These are phyloP conservation scores for Chrysolina oricalcia DNA, from an alignment of 2,888 invertebrate genomes.

Conservation along the genomic window DNA sequence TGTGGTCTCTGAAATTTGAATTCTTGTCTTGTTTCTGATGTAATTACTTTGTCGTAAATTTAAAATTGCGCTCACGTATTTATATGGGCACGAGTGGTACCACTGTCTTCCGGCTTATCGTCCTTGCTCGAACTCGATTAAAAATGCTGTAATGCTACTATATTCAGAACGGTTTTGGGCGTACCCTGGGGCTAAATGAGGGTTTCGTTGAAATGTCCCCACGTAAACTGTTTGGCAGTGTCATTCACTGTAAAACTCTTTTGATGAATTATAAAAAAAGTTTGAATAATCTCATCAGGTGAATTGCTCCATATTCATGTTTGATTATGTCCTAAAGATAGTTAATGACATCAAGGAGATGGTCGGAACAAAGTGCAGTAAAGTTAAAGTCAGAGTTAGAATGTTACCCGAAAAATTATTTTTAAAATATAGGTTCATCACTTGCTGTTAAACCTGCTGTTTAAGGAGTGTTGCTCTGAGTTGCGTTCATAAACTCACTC, in stretches of 20 bases:
- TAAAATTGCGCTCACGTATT: conserved; percentile 39
- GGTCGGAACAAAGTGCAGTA: no score
- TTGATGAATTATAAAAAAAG: no score
- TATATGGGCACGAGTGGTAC: conserved; percentile 36
- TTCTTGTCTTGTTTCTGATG: conserved; percentile 34
- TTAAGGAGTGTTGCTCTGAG: no score
- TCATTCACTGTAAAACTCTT: background rate
- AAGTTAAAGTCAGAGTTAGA: no score
- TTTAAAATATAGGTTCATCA: no score
- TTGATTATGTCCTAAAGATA: no score
- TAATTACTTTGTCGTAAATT: conserved; percentile 35
- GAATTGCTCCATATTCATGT: no score
- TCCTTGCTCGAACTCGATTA: conserved; percentile 2
- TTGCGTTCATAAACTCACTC: no score
- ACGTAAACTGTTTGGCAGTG: background rate
- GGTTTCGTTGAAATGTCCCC: background rate
- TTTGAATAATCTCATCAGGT: no score
- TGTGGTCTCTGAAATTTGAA: conserved; percentile 22
- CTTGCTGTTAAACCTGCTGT: no score
- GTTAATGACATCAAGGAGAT: no score
- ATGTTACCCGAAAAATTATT: no score
- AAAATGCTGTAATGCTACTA: conserved; percentile 25
- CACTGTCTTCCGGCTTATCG: conserved; percentile 25
- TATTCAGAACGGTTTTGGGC: conserved; percentile 1
- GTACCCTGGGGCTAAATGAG: background rate